phyloP scores from a whole-genome alignment of 1,140 invertebrate genomes.

The Trinorchestia longiramus region DNA sequence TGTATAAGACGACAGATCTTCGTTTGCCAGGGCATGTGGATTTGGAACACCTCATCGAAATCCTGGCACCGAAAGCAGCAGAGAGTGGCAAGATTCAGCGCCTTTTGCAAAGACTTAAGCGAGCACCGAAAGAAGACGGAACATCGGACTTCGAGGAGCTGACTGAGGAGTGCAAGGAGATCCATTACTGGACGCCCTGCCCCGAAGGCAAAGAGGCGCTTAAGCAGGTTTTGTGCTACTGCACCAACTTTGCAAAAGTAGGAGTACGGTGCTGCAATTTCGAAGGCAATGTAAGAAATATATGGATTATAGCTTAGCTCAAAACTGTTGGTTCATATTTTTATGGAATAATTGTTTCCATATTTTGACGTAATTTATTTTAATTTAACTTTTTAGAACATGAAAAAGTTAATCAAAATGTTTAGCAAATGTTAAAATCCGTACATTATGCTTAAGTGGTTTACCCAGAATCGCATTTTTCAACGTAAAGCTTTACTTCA shows the following conservation, averaged over 20 bases:
- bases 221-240: background rate
- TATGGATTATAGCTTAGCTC: background rate
- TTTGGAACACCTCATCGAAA: background rate
- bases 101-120: background rate
- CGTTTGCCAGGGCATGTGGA: background rate
- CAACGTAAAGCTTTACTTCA: too few species aligned
- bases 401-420: too few species aligned
- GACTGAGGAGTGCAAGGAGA: background rate
- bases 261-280: background rate
- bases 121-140: background rate
- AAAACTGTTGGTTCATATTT: too few species aligned
- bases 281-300: background rate
- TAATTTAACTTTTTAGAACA: too few species aligned
- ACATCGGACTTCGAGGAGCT: background rate
- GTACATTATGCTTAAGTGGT: too few species aligned
- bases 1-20: background rate
- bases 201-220: background rate
- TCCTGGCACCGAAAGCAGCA: background rate
- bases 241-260: background rate
- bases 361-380: too few species aligned
- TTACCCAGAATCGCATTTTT: too few species aligned
- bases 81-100: background rate
- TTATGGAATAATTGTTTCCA: too few species aligned
- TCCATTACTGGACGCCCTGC: background rate
- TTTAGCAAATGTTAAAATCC: too few species aligned